These are phyloP conservation scores for Hylomyscus alleni DNA, from an alignment of 2,797 vertebrate genomes.

Conservation along the genomic window DNA sequence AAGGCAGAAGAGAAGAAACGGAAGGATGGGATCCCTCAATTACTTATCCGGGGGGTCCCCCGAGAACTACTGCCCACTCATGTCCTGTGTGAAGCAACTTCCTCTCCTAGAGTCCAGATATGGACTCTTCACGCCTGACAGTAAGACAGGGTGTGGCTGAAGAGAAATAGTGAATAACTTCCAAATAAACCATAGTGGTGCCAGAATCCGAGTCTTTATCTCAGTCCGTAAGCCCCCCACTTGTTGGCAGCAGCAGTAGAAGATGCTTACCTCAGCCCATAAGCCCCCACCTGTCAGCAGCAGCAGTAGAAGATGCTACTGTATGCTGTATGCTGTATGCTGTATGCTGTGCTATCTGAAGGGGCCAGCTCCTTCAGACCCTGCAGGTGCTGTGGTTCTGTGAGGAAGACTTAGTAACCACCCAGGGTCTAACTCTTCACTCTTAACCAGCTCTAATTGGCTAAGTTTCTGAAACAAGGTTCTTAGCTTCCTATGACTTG, in stretches of 20 bases:
- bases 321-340: too few species aligned
- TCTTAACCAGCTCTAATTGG: not conserved
- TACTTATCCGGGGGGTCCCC: not conserved
- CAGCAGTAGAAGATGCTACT: too few species aligned
- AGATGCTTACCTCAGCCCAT: too few species aligned
- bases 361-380: not conserved
- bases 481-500: not conserved
- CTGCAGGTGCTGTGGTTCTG: fast-evolving
- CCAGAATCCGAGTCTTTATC: not conserved
- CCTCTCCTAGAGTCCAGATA: conserved; percentile 28
- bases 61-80: conserved; percentile 67
- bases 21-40: not conserved
- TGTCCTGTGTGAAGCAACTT: conserved; percentile 78
- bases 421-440: not conserved
- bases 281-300: not conserved
- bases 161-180: conserved; percentile 73
- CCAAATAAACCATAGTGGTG: conserved; percentile 61
- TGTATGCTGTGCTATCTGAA: not conserved
- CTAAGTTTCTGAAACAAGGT: not conserved
- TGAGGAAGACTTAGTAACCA: not conserved
- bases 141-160: conserved; percentile 39
- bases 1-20: conserved; percentile 3
- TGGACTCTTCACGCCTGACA: not conserved
- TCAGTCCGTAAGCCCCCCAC: not conserved
- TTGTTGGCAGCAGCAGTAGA: not conserved